These are phyloP conservation scores for Odobenus rosmarus DNA, from an alignment of 2,113 vertebrate genomes.

Conservation along the genomic window DNA sequence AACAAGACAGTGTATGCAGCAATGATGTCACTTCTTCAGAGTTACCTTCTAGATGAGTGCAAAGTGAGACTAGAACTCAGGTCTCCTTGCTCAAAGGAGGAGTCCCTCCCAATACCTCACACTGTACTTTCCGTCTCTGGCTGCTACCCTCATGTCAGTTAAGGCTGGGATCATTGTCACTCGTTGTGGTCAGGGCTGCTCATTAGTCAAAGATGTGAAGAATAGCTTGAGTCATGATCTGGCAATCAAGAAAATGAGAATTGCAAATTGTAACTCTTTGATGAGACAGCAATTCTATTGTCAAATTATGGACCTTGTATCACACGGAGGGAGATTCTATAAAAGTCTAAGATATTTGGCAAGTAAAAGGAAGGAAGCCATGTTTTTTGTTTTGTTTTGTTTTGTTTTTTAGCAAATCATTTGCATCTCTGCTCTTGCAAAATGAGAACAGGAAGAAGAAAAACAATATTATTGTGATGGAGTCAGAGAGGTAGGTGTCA, in stretches of 20 bases:
- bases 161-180: not conserved
- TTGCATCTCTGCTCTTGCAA: not conserved
- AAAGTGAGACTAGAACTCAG: not conserved
- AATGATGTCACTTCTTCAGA: not conserved
- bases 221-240: not conserved
- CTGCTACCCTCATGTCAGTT: not conserved
- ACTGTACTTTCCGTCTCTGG: not conserved
- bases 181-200: not conserved
- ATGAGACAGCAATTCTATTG: not conserved
- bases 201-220: not conserved
- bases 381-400: not conserved
- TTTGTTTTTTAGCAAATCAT: not conserved
- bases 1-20: not conserved
- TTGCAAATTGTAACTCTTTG: not conserved
- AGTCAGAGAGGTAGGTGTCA: not conserved
- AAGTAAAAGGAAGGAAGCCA: not conserved
- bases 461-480: not conserved
- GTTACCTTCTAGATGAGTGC: not conserved
- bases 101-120: too few relatives aligned
- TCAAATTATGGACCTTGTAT: not conserved
- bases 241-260: conserved; percentile 1
- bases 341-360: not conserved
- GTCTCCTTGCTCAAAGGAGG: not conserved
- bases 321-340: not conserved
- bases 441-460: not conserved